Evolutionary conservation across 35 echinoderm and acorn worm species (phyloP).

Genomic region (Lytechinus pictus): DNA sequence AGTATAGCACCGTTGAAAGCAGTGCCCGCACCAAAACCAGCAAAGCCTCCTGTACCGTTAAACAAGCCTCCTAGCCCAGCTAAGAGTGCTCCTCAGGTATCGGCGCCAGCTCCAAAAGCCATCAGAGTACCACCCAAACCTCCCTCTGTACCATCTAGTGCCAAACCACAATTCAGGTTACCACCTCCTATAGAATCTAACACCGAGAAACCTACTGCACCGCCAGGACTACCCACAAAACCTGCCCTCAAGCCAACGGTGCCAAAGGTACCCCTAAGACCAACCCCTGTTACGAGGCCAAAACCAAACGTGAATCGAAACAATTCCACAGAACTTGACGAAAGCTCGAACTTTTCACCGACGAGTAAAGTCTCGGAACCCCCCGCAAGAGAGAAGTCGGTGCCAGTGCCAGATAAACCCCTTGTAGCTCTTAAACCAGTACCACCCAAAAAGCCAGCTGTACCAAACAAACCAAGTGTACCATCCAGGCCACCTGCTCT

Average conservation of each 20-base stretch:
- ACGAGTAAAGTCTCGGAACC: background rate
- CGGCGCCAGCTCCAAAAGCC: background rate
- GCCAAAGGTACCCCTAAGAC: background rate
- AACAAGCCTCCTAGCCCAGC: conserved; percentile 35
- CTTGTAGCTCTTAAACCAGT: conserved; percentile 29
- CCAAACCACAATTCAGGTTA: conserved; percentile 49
- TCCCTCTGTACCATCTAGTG: background rate
- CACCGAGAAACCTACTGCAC: background rate
- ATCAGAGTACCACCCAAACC: conserved; percentile 18
- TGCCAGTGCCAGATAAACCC: background rate
- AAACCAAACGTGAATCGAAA: conserved; percentile 47
- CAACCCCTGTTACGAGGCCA: background rate
- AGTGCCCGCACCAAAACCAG: background rate
- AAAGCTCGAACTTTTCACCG: conserved; percentile 25
- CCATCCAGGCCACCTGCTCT: conserved; percentile 31
- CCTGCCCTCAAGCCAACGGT: background rate
- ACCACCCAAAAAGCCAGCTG: conserved; percentile 16
- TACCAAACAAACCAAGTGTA: conserved; percentile 40
- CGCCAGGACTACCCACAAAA: conserved; percentile 29
- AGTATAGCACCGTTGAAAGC: background rate
- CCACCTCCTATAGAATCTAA: conserved; percentile 5
- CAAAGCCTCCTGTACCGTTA: background rate
- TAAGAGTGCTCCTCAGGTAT: background rate
- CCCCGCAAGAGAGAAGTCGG: background rate
- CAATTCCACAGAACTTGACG: conserved; percentile 26